Base-by-base conservation (phyloP, 2,797 vertebrate species). In the Rhinella marina region DNA sequence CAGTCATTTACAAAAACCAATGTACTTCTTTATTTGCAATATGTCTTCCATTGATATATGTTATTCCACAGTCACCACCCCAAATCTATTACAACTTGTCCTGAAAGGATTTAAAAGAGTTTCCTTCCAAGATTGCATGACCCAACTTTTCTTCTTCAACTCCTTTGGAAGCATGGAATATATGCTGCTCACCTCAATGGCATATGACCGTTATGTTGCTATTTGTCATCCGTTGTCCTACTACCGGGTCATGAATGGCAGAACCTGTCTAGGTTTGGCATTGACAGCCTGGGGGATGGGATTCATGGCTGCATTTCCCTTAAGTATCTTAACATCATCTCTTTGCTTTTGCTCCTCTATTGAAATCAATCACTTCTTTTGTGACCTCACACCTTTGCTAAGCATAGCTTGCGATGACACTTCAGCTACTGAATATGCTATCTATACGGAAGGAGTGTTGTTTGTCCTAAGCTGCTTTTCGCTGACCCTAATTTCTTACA, bases 11-110 rank as follows among this genome's bases (percentile, higher is more conserved):
- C 92, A 92, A 59, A 93, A 92, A 85, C 93, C 92, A 0, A 91
- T 93, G 93, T 93, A 92, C 90, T 92, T 92, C 88, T 92, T 93
- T 59, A 89, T 93, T 75, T 92, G 90, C 77, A 92, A 91, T 84
- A 84, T 93, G 78, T 92, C 93, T 41, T 92, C 92, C 57, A 7
- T 92, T 81, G 93, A 93, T 87, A 93, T 91, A 32, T 92, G 89
- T 85, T 93, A 92, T 82, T 89, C 92, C 86, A 92, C 91, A 0
- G 92, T 93, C 64, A 93, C 93, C 0, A 88, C 92, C 25, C 93
- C 93, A 70, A 92, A 90, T 32, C 21, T 93, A 21, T 85, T 93
- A 1, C 87, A 91, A 10, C 91, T 90, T 11, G 88, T 92, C 25
- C 90, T 92, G 89, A 91, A 91, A 14, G 0, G 14, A 73, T 90